Conservation (phyloP, 2,113 vertebrate genomes). For the Phaethornis superciliosus region DNA sequence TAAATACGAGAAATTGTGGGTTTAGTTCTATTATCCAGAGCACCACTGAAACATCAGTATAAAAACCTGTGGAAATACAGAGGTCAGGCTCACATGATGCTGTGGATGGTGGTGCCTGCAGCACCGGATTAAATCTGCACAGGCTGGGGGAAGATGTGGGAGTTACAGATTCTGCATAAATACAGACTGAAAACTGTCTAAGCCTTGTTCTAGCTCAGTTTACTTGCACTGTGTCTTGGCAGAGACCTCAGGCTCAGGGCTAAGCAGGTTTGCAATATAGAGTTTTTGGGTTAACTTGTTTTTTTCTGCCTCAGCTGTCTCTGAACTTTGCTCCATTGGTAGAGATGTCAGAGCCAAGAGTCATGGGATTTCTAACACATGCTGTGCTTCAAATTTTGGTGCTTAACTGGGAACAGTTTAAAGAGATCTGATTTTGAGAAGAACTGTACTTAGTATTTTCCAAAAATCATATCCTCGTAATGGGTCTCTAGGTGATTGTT, state of each 20-base stretch:
- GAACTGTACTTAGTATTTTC: background rate
- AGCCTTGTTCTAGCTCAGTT: no score
- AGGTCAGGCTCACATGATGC: background rate
- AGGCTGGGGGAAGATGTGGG: background rate
- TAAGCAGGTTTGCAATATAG: background rate
- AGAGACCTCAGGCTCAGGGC: background rate
- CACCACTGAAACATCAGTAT: background rate
- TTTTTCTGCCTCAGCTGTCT: background rate
- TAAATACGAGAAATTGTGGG: background rate
- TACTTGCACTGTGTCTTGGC: background rate
- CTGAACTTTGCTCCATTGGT: background rate
- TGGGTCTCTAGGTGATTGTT: background rate
- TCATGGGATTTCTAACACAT: background rate
- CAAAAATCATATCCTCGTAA: background rate
- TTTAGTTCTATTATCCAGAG: background rate
- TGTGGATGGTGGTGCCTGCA: rapidly evolving
- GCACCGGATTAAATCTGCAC: rapidly evolving
- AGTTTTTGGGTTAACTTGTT: background rate
- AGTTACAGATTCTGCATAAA: background rate
- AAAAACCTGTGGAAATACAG: background rate
- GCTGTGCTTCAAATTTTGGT: background rate
- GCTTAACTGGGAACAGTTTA: background rate
- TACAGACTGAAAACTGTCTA: background rate
- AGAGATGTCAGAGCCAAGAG: background rate
- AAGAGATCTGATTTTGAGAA: background rate